Evolutionary conservation across 23 tunicate genomes (phyloP).

Genomic region (Ciona savignyi): DNA sequence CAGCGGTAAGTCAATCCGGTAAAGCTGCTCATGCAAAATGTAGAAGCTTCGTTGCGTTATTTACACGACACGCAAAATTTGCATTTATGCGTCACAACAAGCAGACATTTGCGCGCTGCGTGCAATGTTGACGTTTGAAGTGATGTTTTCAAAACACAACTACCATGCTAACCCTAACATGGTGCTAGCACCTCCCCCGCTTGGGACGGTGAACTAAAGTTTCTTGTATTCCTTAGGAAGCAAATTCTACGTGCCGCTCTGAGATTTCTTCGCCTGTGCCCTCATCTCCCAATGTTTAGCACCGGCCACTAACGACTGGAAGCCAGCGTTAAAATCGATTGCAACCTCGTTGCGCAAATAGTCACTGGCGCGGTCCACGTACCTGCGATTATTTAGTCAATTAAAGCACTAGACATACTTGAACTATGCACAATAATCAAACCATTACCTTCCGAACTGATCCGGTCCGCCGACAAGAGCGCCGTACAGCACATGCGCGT

Average conservation of each 20-base stretch:
- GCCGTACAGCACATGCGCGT: not conserved
- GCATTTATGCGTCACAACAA: too few species aligned
- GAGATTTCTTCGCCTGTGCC: not conserved
- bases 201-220: too few species aligned
- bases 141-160: too few species aligned
- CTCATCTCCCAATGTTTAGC: not conserved
- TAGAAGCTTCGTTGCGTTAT: too few species aligned
- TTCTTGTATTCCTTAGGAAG: too few species aligned
- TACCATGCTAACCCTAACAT: too few species aligned
- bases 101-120: too few species aligned
- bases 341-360: not conserved
- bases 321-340: conserved; percentile 7
- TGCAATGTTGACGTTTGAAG: too few species aligned
- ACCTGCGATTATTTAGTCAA: not conserved
- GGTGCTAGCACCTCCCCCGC: too few species aligned
- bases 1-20: too few species aligned
- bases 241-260: not conserved
- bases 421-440: not conserved
- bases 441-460: conserved; percentile 1
- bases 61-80: too few species aligned
- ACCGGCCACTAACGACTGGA: conserved; percentile 4
- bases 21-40: too few species aligned
- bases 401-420: not conserved
- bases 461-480: conserved; percentile 4
- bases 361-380: conserved; percentile 8